Evolutionary conservation across 2,797 vertebrate species (phyloP).

Genomic region (Nyctalus aviator): DNA sequence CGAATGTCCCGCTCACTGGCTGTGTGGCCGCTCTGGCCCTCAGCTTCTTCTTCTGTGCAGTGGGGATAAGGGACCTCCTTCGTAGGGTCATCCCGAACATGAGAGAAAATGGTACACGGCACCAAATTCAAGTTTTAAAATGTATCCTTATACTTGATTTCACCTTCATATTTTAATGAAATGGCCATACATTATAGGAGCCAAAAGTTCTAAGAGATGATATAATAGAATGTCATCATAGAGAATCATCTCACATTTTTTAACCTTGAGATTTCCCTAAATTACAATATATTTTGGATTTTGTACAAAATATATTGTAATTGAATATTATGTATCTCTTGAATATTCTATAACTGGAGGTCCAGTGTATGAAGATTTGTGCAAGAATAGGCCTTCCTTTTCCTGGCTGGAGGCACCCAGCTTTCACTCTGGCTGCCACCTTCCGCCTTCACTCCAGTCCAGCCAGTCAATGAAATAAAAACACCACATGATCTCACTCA

Average conservation of each 20-base stretch:
- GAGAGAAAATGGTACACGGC: background rate
- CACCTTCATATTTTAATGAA: background rate
- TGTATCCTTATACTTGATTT: accelerated
- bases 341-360: no score
- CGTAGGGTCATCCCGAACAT: accelerated
- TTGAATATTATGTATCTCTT: no score
- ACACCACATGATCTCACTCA: no score
- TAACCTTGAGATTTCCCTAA: background rate
- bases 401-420: no score
- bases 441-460: no score
- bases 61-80: no score
- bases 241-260: background rate
- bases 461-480: no score
- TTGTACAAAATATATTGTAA: no score
- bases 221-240: no score
- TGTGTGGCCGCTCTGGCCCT: background rate
- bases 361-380: no score
- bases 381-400: no score
- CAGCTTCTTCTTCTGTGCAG: background rate
- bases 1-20: accelerated
- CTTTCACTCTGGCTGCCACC: no score
- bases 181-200: accelerated
- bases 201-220: background rate
- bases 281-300: background rate
- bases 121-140: background rate